phyloP scores from a whole-genome alignment of 1,140 invertebrate species.

The Panagrolaimus sp. region DNA sequence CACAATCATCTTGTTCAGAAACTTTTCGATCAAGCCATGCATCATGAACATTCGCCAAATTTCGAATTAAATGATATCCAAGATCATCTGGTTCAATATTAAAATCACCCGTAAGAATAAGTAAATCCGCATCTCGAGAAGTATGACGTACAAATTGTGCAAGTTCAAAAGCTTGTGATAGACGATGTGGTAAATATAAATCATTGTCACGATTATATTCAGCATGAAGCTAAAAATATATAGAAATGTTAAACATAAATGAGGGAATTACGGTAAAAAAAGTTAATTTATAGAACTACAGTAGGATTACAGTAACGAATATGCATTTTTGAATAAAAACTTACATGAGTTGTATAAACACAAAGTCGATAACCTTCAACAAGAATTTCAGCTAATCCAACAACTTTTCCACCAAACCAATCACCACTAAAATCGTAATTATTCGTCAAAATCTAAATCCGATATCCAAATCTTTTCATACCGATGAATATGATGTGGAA shows the following conservation, averaged over 20 bases:
- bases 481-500: slow-evolving; percentile 81
- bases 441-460: slow-evolving; percentile 1
- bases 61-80: slow-evolving; percentile 68
- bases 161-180: slow-evolving; percentile 85
- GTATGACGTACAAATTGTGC: slow-evolving; percentile 85
- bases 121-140: slow-evolving; percentile 71
- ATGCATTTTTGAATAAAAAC: slow-evolving; percentile 44
- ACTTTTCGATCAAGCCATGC: slow-evolving; percentile 53
- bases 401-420: slow-evolving; percentile 95
- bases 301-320: slow-evolving; percentile 3
- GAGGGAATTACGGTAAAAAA: slow-evolving; percentile 15
- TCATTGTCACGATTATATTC: slow-evolving; percentile 79
- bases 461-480: not conserved
- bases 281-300: not conserved
- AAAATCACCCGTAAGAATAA: slow-evolving; percentile 82
- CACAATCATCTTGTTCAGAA: slow-evolving; percentile 26
- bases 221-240: slow-evolving; percentile 74
- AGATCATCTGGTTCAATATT: slow-evolving; percentile 82
- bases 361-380: slow-evolving; percentile 70
- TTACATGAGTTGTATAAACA: slow-evolving; percentile 85
- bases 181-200: slow-evolving; percentile 80
- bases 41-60: slow-evolving; percentile 64
- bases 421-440: slow-evolving; percentile 72
- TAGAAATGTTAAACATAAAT: not conserved
- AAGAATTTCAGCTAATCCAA: slow-evolving; percentile 77